These are phyloP conservation scores for Erinaceus europaeus DNA, from an alignment of 2,113 vertebrate genomes.

Conservation along the genomic window DNA sequence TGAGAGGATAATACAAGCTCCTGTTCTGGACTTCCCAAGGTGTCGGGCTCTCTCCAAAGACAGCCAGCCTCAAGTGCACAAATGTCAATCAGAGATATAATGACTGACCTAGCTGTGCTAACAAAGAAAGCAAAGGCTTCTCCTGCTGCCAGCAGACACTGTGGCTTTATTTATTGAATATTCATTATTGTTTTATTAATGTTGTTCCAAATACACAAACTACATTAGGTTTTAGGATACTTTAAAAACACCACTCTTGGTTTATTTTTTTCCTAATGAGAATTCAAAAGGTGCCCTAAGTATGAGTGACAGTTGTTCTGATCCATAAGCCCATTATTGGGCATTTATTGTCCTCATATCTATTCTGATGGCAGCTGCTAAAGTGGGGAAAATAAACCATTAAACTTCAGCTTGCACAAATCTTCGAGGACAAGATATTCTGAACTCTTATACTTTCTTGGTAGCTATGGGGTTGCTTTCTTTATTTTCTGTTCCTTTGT, in stretches of 20 bases:
- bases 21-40: too few relatives aligned
- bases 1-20: background rate
- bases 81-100: background rate
- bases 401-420: background rate
- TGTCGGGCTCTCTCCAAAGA: too few relatives aligned
- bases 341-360: accelerated
- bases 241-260: background rate
- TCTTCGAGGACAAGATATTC: too few relatives aligned
- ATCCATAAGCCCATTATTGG: background rate
- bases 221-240: background rate
- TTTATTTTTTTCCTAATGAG: background rate
- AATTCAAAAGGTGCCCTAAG: background rate
- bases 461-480: background rate
- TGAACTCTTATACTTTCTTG: background rate
- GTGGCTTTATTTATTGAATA: background rate
- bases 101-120: accelerated
- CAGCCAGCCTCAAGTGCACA: background rate
- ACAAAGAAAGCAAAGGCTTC: background rate
- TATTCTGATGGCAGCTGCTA: too few relatives aligned
- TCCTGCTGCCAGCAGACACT: accelerated
- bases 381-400: accelerated
- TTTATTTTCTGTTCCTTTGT: too few relatives aligned
- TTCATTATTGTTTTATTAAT: background rate
- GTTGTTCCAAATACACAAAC: background rate
- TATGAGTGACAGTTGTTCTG: accelerated